Base-by-base conservation (phyloP, 1,140 invertebrate species). In the Trichogramma pretiosum region DNA sequence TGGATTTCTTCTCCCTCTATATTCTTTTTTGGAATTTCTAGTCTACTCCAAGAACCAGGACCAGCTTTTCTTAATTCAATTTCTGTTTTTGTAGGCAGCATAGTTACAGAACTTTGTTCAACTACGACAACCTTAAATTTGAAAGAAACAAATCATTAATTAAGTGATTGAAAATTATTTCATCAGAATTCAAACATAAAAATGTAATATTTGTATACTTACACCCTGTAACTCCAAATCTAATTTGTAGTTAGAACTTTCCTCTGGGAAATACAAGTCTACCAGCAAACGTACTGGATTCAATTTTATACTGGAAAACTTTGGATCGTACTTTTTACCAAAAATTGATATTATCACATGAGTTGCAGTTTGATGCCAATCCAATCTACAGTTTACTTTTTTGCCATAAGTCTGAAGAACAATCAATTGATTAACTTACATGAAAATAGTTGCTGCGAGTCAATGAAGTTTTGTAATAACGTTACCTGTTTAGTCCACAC, bases 51-150 rank as follows among this genome's bases (percentile, higher is more conserved):
- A 37, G 80, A 80, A 16, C 84, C 81, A 3, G 83, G 74, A 58
- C 92, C 87, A 1, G 78, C 81, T 73, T 99, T 98, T 51, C 82
- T 86, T 58, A 99, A 62, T 58, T 87, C 92, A 10, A 99, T 87
- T 73, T 99, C 95, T 16, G 97, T 81, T 80, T 98, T 98, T n/a
- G 92, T 87, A 38, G 84, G 84, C 52, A 84, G 74, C 82, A 97
- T 89, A 13, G 78, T 79, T 1, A 84, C 87, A 53, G 69, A 75
- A 60, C 87, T 87, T 44, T 80, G 74, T 30, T 68, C 67, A 13
- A 88, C 74, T 62, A 83, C 74, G 16, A 90, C 73, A 42, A 88
- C 73, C 86, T 89, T 54, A 46, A 73, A 67, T 24, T 52, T 28
- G 11, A 59, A 52, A 49, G 52, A 55, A 38, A 54, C 36, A 48